These are phyloP conservation scores for Agrypnus murinus DNA, from an alignment of 2,888 invertebrate genomes.

Conservation along the genomic window DNA sequence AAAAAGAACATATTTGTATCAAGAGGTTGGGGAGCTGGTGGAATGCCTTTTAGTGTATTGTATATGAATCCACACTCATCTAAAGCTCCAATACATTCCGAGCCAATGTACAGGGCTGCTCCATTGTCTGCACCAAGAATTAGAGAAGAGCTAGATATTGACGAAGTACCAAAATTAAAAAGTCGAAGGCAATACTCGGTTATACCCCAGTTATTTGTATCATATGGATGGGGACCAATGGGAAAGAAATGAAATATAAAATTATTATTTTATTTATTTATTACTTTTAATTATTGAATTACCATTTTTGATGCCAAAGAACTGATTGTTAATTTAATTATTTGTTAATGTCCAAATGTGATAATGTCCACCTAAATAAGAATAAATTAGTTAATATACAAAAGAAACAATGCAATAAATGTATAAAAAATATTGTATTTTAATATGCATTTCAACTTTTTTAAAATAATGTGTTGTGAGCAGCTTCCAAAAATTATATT, in stretches of 20 bases:
- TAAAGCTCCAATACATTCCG: conserved; percentile 42
- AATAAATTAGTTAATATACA: not conserved
- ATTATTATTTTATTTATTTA: conserved; percentile 37
- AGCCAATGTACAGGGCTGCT: conserved; percentile 2
- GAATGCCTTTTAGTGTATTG: conserved; percentile 73
- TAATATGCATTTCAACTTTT: too few species aligned
- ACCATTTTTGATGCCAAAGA: not conserved
- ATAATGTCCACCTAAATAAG: conserved; percentile 1
- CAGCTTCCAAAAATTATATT: too few species aligned
- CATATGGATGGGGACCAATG: conserved; percentile 74
- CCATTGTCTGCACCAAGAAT: conserved; percentile 1
- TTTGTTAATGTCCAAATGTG: conserved; percentile 23
- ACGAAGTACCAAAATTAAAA: conserved; percentile 25
- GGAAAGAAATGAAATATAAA: conserved; percentile 63
- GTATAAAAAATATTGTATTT: not conserved
- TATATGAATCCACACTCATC: conserved; percentile 68
- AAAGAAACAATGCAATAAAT: conserved; percentile 3
- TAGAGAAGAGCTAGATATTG: conserved; percentile 18
- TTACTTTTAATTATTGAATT: conserved; percentile 3
- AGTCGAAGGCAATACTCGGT: conserved; percentile 66
- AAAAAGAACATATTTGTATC: conserved; percentile 71
- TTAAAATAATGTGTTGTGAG: too few species aligned
- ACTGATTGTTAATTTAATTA: conserved; percentile 24
- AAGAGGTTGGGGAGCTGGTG: conserved; percentile 73
- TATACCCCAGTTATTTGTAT: conserved; percentile 73